A percentile compares a stretch with the other conserved stretches of the same genome.
Conservation (phyloP, 1,140 invertebrate genomes). For the Rhopalosiphum padi region DNA sequence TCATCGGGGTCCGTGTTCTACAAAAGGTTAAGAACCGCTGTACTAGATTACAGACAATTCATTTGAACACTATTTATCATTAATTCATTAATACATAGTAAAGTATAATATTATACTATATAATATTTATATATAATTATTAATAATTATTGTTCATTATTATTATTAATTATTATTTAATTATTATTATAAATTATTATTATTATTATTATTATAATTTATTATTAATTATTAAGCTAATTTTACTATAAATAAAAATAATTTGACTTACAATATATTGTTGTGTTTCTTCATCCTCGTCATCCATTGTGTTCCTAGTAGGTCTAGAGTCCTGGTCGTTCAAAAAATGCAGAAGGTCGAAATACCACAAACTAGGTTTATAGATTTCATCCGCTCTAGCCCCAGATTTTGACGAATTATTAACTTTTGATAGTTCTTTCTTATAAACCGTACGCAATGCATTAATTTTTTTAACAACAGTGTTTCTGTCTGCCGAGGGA, state of each 20-base stretch:
- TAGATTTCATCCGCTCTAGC: slow-evolving; percentile 61
- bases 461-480: slow-evolving; percentile 60
- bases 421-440: slow-evolving; percentile 62
- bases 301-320: slow-evolving; percentile 59
- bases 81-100: too few species aligned
- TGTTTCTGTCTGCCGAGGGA: slow-evolving; percentile 56
- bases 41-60: too few species aligned
- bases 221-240: slow-evolving; percentile 3
- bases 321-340: slow-evolving; percentile 56
- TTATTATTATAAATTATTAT: too few species aligned
- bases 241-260: slow-evolving; percentile 37
- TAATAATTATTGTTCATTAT: too few species aligned
- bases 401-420: slow-evolving; percentile 60
- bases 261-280: slow-evolving; percentile 20
- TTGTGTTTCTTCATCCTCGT: slow-evolving; percentile 59
- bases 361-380: slow-evolving; percentile 62
- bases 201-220: too few species aligned
- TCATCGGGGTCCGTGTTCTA: too few species aligned
- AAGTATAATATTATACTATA: too few species aligned
- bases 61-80: too few species aligned
- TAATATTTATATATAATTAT: too few species aligned
- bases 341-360: slow-evolving; percentile 60
- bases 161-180: too few species aligned
- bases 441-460: slow-evolving; percentile 59
- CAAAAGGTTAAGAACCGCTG: too few species aligned